Evolutionary conservation across 2,113 vertebrate genomes (phyloP).

Genomic region (Chelonoidis abingdonii): DNA sequence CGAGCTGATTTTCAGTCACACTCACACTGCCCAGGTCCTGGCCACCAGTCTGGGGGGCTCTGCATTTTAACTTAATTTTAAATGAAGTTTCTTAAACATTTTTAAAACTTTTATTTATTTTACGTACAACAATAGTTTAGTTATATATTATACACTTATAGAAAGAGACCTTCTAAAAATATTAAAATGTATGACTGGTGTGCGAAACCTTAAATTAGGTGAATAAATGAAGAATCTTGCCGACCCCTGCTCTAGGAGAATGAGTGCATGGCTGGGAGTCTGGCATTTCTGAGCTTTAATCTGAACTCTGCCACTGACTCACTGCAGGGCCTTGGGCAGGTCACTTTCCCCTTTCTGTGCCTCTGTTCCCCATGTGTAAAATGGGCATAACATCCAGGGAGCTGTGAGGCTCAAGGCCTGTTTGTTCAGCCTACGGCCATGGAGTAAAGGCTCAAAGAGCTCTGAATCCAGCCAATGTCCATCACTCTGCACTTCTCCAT

Average conservation of each 20-base stretch:
- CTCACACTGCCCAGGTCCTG: too few species aligned
- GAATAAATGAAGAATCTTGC: too few species aligned
- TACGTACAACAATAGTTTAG: too few species aligned
- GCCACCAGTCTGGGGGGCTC: too few species aligned
- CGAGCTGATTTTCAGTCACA: too few species aligned
- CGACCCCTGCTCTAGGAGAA: not conserved
- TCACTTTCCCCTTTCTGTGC: not conserved
- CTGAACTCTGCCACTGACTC: conserved; percentile 9
- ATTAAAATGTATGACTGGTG: too few species aligned
- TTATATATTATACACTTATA: too few species aligned
- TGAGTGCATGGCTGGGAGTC: not conserved
- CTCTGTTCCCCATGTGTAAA: conserved; percentile 25
- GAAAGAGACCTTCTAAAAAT: too few species aligned
- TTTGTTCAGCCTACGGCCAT: accelerated
- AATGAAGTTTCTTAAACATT: too few species aligned
- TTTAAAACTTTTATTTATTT: too few species aligned
- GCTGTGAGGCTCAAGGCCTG: not conserved
- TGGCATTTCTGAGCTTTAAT: conserved; percentile 40
- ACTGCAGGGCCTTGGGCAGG: conserved; percentile 6
- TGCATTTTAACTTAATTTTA: too few species aligned
- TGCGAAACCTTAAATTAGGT: too few species aligned
- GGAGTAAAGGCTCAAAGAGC: not conserved
- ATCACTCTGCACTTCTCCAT: not conserved
- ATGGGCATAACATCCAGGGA: conserved; percentile 33
- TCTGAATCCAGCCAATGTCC: not conserved